Evolutionary conservation across 2,888 invertebrate species (phyloP), one percentile per base, ranked within the genome.

Genomic region (Ormyrus labotus): DNA sequence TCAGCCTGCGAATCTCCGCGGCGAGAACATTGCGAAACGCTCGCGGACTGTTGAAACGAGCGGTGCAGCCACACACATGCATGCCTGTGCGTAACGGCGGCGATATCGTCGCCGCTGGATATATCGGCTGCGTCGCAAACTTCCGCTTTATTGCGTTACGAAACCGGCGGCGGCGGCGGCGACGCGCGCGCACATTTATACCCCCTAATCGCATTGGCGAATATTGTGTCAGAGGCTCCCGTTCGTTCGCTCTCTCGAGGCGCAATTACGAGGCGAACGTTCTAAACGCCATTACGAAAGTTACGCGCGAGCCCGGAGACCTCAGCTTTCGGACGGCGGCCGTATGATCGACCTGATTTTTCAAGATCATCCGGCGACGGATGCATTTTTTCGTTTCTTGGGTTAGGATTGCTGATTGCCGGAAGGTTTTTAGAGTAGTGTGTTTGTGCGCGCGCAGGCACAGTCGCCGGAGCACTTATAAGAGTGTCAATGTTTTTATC

Each of bases 221-320:
- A 77, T 78, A 80, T 76, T 72, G 69, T 80, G 80, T 79, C 82
- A 80, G 80, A 75, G 71, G 9, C 50, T 34, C 51, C n/a, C 50
- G 5, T 6, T 47, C 47, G 13, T 6, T 67, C 45, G 58, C 55
- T 57, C 65, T 34, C 10, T 6, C 61, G 11, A 47, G 58, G 67
- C 13, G 76, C 72, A 72, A 77, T 75, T 68, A 76, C n/a, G 10
- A 19, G 19, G 19, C 19, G 19, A 10, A 61, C 58, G 57, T 55
- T 73, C 68, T 77, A 60, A 64, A 63, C 73, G 65, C 65, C 65
- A 47, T 82, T 77, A 73, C 74, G 74, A 82, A 74, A 80, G 61
- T 78, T 77, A 71, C 55, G 58, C 69, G 45, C 58, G 53, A 4
- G 5, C 58, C 10, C 45, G 55, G 9, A 53, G 2, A 0, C 7